Evolutionary conservation across 2,888 invertebrate species (phyloP), one percentile per base, ranked within the genome.

Genomic region (Coremacera marginata): DNA sequence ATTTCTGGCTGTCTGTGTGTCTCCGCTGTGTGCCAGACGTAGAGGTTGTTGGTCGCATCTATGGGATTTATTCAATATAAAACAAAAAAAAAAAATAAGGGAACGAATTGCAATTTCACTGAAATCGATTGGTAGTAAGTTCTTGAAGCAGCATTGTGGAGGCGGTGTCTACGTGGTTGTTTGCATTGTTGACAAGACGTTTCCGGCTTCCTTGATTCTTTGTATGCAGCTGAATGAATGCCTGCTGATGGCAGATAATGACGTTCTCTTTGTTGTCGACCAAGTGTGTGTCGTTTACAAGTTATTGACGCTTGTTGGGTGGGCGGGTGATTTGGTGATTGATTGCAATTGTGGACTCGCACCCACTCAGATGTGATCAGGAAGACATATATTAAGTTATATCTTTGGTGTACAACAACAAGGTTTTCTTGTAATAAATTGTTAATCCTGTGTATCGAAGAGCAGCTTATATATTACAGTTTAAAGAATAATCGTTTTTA

Each of bases 201-300:
- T 77, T 77, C 77, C 77, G 57, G 77, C 49, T 73, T 77, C 68
- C 67, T 49, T 76, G 11, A 27, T 76, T 11, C 62, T 27, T 60
- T 51, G 52, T 27, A 44, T 49, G 27, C 77, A 72, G 49, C 51
- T 25, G 62, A 22, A 37, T 22, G n/a, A 55, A 55, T 34, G 31
- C 19, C 63, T 34, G 63, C 31, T 49, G 72, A 63, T 63, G 72
- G 25, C 51, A 62, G 49, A 73, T 73, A 73, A 63, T 73, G 60
- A 73, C 62, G 72, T 68, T 60, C 37, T 22, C 37, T 68, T 75
- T 67, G 68, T 75, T 75, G 68, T 68, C 37, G 75, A 37, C 68
- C 16, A 75, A 75, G 44, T 63, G 73, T 51, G 65, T 75, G 74
- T 51, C 60, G 16, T 73, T 31, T 5, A 44, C 34, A 74, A 75